phyloP scores from a whole-genome alignment of 2,888 invertebrate species.

The Calliphora vomitoria region DNA sequence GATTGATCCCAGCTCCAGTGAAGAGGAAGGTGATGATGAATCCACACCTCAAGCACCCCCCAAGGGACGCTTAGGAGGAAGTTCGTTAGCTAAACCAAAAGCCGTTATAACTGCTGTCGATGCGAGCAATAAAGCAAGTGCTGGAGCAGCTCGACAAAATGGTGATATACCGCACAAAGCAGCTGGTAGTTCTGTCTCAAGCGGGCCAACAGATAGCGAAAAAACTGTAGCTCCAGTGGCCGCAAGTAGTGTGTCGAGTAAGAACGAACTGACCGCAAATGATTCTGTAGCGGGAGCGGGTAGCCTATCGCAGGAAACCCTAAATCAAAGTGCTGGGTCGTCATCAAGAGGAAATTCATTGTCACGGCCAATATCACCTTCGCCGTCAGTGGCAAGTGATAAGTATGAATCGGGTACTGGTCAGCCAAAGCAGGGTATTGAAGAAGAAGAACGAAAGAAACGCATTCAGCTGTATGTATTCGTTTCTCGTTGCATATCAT shows the following conservation, averaged over 20 bases:
- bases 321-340: constrained; percentile 87
- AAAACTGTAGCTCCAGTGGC: constrained; percentile 80
- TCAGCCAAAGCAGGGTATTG: constrained; percentile 79
- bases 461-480: constrained; percentile 99
- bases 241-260: constrained; percentile 65
- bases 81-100: constrained; percentile 76
- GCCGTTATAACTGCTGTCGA: constrained; percentile 76
- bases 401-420: constrained; percentile 88
- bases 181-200: constrained; percentile 74
- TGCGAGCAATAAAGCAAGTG: constrained; percentile 77
- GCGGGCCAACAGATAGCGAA: constrained; percentile 74
- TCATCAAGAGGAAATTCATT: constrained; percentile 87
- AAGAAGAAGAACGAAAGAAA: constrained; percentile 98
- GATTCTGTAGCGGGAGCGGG: constrained; percentile 76
- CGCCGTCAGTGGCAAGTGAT: constrained; percentile 95
- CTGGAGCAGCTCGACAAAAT: constrained; percentile 83
- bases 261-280: constrained; percentile 67
- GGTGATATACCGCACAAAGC: constrained; percentile 84
- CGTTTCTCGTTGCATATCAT: constrained; percentile 98
- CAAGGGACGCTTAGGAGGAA: constrained; percentile 78
- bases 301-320: constrained; percentile 87
- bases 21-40: constrained; percentile 97
- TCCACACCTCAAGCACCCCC: constrained; percentile 85
- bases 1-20: constrained; percentile 98
- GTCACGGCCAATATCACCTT: constrained; percentile 94